Evolutionary conservation across 2,888 invertebrate species (phyloP).

Genomic region (Eupithecia vulgata): DNA sequence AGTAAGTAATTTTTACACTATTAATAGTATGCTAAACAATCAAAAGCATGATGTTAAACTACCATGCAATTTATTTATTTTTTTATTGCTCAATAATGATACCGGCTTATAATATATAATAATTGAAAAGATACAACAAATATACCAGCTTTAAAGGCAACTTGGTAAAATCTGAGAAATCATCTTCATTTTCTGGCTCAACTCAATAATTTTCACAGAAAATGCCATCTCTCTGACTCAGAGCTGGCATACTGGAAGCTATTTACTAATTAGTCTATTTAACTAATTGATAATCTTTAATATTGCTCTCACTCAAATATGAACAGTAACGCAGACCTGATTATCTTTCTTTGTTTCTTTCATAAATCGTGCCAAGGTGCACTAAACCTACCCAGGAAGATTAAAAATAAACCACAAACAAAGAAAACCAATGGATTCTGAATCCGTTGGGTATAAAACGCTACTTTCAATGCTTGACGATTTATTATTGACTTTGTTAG

Average conservation of each 20-base stretch:
- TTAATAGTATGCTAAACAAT: background rate
- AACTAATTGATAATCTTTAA: constrained; percentile 13
- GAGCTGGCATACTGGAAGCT: background rate
- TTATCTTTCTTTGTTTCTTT: background rate
- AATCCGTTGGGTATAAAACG: constrained; percentile 28
- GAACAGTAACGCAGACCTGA: background rate
- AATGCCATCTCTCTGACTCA: background rate
- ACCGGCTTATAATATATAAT: too few species aligned
- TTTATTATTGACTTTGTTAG: constrained; percentile 59
- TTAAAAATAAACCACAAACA: constrained; percentile 8
- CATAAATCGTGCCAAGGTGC: background rate
- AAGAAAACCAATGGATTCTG: constrained; percentile 1
- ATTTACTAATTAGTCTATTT: constrained; percentile 25
- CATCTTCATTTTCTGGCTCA: too few species aligned
- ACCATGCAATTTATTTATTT: too few species aligned
- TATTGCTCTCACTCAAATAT: background rate
- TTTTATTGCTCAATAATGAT: too few species aligned
- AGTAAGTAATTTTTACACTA: constrained; percentile 60
- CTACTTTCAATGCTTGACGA: constrained; percentile 57
- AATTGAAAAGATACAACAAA: too few species aligned
- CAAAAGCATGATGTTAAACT: too few species aligned
- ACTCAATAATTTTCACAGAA: too few species aligned
- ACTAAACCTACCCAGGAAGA: background rate
- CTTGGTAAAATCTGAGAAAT: too few species aligned
- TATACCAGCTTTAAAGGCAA: too few species aligned